Conservation (phyloP, 2,113 vertebrate species). For the Thalassoma bifasciatum region DNA sequence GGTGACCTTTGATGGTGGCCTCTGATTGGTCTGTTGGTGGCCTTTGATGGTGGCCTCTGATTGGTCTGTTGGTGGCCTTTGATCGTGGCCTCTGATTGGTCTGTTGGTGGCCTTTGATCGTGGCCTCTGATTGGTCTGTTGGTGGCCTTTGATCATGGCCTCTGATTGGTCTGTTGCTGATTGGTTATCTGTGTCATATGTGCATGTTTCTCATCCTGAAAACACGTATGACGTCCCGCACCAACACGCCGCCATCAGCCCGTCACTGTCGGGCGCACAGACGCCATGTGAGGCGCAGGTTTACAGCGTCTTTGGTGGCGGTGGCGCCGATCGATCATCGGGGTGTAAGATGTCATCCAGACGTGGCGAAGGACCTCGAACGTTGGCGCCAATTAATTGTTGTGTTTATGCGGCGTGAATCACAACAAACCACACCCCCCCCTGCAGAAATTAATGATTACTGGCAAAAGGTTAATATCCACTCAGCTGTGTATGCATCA, state of each 20-base stretch:
- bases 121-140: no score
- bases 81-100: no score
- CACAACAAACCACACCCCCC: conserved; percentile 77
- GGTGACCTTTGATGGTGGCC: no score
- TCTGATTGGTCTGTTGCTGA: no score
- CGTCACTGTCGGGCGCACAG: conserved; percentile 50
- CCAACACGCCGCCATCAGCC: conserved; percentile 51
- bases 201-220: conserved; percentile 75
- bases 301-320: conserved; percentile 43
- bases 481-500: conserved; percentile 85
- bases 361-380: conserved; percentile 64
- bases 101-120: no score
- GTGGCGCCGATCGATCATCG: conserved; percentile 63
- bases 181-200: conserved; percentile 37
- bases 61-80: no score
- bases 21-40: no score
- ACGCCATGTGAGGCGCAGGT: conserved; percentile 38
- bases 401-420: conserved; percentile 77
- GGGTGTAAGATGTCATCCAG: conserved; percentile 64
- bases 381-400: conserved; percentile 70
- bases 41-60: no score
- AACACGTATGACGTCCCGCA: conserved; percentile 53
- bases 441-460: conserved; percentile 81
- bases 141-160: no score
- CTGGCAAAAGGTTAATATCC: conserved; percentile 86